phyloP scores from a whole-genome alignment of 2,797 vertebrate species.

The Todus mexicanus region DNA sequence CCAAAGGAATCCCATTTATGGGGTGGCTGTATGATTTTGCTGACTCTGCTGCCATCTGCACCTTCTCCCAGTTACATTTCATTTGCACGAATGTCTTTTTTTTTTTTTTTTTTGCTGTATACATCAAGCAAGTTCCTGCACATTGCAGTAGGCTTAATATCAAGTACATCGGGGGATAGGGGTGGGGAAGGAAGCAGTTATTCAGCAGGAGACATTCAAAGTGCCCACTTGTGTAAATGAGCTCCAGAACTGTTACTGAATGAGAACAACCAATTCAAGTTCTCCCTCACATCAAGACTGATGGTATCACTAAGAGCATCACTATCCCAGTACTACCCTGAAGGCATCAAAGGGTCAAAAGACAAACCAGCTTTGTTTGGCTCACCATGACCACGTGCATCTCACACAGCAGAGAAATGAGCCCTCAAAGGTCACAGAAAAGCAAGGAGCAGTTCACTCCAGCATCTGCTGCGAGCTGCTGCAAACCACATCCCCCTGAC shows the following conservation, averaged over 20 bases:
- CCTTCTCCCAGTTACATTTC: background rate
- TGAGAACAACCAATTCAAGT: background rate
- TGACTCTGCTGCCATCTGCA: background rate
- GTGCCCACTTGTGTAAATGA: background rate
- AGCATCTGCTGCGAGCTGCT: background rate
- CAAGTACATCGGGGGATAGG: no score
- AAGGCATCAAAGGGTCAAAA: background rate
- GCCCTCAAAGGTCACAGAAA: background rate
- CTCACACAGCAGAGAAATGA: accelerated
- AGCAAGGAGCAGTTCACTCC: background rate
- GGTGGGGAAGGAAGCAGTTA: background rate
- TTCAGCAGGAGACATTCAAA: background rate
- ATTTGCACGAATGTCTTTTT: background rate
- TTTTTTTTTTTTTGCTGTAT: background rate
- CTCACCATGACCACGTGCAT: background rate
- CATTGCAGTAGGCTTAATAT: background rate
- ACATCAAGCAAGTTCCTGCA: background rate
- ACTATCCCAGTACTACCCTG: background rate
- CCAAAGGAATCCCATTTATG: background rate
- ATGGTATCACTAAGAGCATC: background rate
- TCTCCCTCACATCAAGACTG: background rate
- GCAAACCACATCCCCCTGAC: background rate
- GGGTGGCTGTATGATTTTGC: background rate
- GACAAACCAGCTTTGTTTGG: background rate
- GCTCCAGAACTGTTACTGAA: background rate